Conservation (phyloP, 2,113 vertebrate species). For the Chroicocephalus ridibundus region DNA sequence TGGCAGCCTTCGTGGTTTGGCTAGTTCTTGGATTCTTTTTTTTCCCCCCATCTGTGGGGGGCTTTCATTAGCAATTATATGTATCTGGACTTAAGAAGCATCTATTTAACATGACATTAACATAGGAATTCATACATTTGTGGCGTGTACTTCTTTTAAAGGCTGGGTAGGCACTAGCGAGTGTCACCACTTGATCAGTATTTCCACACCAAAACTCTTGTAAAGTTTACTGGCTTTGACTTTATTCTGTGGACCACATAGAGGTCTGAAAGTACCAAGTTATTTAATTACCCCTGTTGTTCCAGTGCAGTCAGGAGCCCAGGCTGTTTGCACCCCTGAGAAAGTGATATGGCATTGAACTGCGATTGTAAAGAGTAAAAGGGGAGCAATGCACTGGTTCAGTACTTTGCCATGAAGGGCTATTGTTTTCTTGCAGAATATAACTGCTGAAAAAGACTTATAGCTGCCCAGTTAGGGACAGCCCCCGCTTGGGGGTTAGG, state of each 20-base stretch:
- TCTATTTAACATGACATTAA: background rate
- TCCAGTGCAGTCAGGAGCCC: background rate
- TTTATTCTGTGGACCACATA: background rate
- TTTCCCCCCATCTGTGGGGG: background rate
- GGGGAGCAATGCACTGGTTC: background rate
- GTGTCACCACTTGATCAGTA: background rate
- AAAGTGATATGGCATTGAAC: background rate
- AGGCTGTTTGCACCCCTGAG: background rate
- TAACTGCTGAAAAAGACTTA: background rate
- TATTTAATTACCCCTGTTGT: background rate
- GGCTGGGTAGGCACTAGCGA: background rate
- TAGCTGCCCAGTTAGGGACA: background rate
- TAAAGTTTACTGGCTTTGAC: background rate
- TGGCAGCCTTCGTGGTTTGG: background rate
- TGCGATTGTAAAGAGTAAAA: background rate
- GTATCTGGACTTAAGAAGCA: background rate
- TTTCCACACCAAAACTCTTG: background rate
- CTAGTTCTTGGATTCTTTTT: background rate
- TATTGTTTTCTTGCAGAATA: background rate
- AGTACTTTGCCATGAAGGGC: background rate
- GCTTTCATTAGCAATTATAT: background rate
- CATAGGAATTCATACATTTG: background rate
- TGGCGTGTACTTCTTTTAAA: background rate
- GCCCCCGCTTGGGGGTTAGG: background rate
- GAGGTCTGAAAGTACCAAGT: background rate